Evolutionary conservation across 35 echinoderm and acorn worm species (phyloP).

Genomic region (Eucidaris tribuloides): DNA sequence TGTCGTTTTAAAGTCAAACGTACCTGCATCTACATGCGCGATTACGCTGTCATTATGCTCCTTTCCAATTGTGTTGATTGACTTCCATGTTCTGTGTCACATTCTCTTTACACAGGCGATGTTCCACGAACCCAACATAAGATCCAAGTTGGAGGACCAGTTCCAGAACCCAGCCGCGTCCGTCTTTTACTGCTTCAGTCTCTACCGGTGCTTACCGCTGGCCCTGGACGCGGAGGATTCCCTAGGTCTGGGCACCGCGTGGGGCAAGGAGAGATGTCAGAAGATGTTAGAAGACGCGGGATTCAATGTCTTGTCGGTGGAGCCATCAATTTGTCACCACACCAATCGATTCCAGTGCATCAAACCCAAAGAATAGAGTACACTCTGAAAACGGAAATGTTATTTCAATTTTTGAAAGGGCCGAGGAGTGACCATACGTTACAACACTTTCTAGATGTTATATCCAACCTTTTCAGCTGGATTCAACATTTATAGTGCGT

Average conservation of each 20-base stretch:
- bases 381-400: too few relatives aligned
- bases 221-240: neutral
- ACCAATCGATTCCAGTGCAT: neutral
- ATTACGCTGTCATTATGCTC: too few relatives aligned
- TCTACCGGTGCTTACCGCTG: neutral
- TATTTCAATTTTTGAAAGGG: too few relatives aligned
- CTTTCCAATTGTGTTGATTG: too few relatives aligned
- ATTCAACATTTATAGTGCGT: too few relatives aligned
- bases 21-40: too few relatives aligned
- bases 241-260: neutral
- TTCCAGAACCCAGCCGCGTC: neutral
- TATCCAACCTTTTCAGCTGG: too few relatives aligned
- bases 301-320: neutral
- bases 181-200: neutral
- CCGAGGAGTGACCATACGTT: too few relatives aligned
- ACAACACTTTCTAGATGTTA: too few relatives aligned
- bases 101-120: neutral
- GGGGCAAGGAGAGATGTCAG: neutral
- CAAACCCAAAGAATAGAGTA: too few relatives aligned
- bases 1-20: too few relatives aligned
- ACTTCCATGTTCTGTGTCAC: too few relatives aligned
- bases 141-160: neutral
- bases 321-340: neutral
- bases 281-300: neutral
- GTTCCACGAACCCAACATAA: neutral